Conservation (phyloP, 2,888 invertebrate genomes). For the Apamea anceps region DNA sequence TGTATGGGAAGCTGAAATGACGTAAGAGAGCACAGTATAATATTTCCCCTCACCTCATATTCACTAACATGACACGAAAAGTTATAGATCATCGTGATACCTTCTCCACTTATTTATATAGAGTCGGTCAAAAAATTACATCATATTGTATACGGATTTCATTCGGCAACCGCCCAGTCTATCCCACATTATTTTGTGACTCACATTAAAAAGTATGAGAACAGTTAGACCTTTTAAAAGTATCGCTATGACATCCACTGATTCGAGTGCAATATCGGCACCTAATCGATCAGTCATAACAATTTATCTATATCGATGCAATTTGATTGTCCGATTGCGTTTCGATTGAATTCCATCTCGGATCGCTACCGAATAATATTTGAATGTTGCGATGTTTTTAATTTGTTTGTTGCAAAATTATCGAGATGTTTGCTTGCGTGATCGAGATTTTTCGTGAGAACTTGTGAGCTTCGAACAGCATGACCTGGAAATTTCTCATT, state of each 20-base stretch:
- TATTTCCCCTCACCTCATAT: slow-evolving; percentile 37
- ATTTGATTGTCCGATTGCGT: slow-evolving; percentile 63
- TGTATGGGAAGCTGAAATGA: slow-evolving; percentile 1
- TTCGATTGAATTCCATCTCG: slow-evolving; percentile 47
- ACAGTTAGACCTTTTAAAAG: slow-evolving; percentile 84
- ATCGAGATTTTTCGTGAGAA: slow-evolving; percentile 46
- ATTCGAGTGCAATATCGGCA: slow-evolving; percentile 71
- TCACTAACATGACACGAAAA: slow-evolving; percentile 33
- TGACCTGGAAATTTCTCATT: slow-evolving; percentile 15
- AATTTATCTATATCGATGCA: slow-evolving; percentile 65
- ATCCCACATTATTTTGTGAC: slow-evolving; percentile 79
- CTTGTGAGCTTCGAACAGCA: slow-evolving; percentile 2
- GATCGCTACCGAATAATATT: slow-evolving; percentile 45
- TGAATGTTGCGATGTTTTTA: slow-evolving; percentile 54
- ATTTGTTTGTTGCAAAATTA: slow-evolving; percentile 56
- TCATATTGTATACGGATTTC: slow-evolving; percentile 62
- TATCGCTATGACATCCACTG: slow-evolving; percentile 79
- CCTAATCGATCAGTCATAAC: slow-evolving; percentile 71
- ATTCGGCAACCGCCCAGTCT: slow-evolving; percentile 65
- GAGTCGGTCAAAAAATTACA: slow-evolving; percentile 66
- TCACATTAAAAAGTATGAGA: slow-evolving; percentile 89
- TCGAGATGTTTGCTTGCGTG: slow-evolving; percentile 39
- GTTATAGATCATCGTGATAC: slow-evolving; percentile 37
- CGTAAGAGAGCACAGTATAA: slow-evolving; percentile 20
- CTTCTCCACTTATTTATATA: slow-evolving; percentile 25